Conservation (phyloP, 1,140 invertebrate species). For the Homarus americanus region DNA sequence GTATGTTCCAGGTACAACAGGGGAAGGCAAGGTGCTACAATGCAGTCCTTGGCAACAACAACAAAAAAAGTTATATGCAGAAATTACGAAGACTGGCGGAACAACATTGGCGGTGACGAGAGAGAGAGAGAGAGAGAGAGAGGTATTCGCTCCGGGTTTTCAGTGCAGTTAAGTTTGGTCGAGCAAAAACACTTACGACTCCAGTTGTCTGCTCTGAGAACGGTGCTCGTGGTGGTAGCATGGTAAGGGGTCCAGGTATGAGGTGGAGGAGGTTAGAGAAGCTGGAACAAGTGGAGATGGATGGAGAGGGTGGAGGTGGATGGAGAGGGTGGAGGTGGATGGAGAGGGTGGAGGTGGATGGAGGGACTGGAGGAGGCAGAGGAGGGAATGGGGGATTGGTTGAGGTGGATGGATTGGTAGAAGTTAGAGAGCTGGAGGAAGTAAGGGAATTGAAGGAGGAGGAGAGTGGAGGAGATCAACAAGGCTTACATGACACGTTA, state of each 20-base stretch:
- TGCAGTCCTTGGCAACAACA: too few relatives aligned
- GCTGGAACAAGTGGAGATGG: neutral
- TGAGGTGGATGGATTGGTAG: too few relatives aligned
- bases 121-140: neutral
- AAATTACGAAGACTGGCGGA: too few relatives aligned
- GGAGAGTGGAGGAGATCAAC: too few relatives aligned
- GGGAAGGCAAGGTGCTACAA: too few relatives aligned
- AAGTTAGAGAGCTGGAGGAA: too few relatives aligned
- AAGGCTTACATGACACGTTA: too few relatives aligned
- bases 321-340: neutral
- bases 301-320: neutral
- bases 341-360: neutral
- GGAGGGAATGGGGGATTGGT: neutral
- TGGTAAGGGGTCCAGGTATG: neutral
- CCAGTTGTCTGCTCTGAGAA: neutral
- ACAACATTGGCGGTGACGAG: neutral
- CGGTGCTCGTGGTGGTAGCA: neutral
- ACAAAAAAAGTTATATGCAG: too few relatives aligned
- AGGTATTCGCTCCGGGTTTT: neutral
- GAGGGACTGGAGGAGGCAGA: neutral
- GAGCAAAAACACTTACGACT: neutral
- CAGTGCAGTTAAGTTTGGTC: neutral
- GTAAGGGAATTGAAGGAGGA: too few relatives aligned
- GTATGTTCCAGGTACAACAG: too few relatives aligned
- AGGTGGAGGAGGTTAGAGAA: neutral